These are phyloP conservation scores for Colaptes auratus DNA, from an alignment of 2,113 vertebrate species.

Conservation along the genomic window DNA sequence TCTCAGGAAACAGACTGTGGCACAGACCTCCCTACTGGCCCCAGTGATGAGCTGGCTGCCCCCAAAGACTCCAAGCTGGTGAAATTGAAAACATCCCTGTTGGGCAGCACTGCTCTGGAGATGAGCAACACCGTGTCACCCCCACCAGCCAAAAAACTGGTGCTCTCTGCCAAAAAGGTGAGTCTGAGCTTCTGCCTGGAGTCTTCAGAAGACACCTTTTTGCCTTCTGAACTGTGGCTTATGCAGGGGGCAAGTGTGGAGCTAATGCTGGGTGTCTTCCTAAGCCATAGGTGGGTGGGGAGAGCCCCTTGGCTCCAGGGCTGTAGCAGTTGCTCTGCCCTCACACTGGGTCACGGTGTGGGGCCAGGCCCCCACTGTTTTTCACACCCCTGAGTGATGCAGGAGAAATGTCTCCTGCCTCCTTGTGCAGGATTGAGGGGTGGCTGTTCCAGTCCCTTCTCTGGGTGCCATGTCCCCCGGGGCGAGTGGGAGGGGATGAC, in stretches of 20 bases:
- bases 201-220: rapidly evolving
- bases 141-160: slow-evolving; percentile 87
- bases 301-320: background rate
- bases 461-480: rapidly evolving
- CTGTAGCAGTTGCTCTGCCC: background rate
- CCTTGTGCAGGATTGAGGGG: background rate
- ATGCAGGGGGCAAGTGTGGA: background rate
- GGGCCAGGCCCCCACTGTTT: background rate
- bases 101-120: slow-evolving; percentile 66
- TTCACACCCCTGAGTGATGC: background rate
- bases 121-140: slow-evolving; percentile 80
- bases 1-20: slow-evolving; percentile 68
- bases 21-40: background rate
- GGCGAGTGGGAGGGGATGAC: background rate
- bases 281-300: background rate
- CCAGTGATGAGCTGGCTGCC: slow-evolving; percentile 25
- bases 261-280: background rate
- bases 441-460: background rate
- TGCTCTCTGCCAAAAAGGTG: slow-evolving; percentile 91
- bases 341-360: rapidly evolving
- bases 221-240: background rate
- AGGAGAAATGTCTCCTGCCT: background rate
- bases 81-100: slow-evolving; percentile 73
- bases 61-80: slow-evolving; percentile 61
- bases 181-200: background rate